Percentiles rank a stretch among this genome's conserved stretches.
These are phyloP conservation scores for Crenichthys baileyi DNA, from an alignment of 2,797 vertebrate genomes.

Conservation along the genomic window DNA sequence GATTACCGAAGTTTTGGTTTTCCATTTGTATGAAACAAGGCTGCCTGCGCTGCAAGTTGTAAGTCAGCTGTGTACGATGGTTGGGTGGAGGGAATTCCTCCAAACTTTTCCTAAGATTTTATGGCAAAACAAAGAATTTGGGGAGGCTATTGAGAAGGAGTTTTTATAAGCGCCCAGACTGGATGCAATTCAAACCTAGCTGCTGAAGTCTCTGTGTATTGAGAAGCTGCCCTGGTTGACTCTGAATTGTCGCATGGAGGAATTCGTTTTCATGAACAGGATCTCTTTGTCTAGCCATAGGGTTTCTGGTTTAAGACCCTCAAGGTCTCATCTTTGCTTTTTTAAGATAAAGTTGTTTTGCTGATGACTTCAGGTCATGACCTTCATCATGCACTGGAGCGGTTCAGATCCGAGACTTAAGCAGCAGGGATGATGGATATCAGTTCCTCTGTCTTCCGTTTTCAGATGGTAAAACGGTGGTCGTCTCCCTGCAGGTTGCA, in stretches of 20 bases:
- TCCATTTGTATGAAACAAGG: not conserved
- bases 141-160: not conserved
- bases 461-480: too few species aligned
- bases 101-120: conserved; percentile 6
- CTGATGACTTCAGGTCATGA: too few species aligned
- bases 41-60: not conserved
- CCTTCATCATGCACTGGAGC: too few species aligned
- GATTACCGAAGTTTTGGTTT: not conserved
- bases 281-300: too few species aligned
- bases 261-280: too few species aligned
- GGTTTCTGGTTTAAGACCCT: too few species aligned
- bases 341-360: too few species aligned
- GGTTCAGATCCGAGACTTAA: too few species aligned
- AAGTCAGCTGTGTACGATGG: not conserved
- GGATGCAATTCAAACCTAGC: not conserved
- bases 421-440: too few species aligned
- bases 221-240: not conserved
- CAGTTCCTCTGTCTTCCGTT: too few species aligned
- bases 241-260: not conserved
- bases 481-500: too few species aligned
- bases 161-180: not conserved
- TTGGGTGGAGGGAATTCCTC: not conserved
- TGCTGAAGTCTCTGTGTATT: not conserved
- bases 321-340: too few species aligned
- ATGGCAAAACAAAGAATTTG: not conserved